Conservation (phyloP, 2,888 invertebrate species). For the Oasisia sp. region DNA sequence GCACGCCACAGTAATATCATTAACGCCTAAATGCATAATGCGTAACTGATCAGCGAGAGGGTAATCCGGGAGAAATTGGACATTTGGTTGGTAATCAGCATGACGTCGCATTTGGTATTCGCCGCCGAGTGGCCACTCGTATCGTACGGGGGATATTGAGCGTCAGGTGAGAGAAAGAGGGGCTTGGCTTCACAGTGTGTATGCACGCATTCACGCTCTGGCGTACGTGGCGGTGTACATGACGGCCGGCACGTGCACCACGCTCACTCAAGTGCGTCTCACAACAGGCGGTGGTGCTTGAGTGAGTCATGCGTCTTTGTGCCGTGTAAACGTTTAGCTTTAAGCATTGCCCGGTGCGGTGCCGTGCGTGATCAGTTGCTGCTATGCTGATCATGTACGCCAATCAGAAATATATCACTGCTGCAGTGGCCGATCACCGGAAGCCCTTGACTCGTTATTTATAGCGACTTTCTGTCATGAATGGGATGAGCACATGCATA, state of each 20-base stretch:
- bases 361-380: neutral
- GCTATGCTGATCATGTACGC: neutral
- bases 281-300: neutral
- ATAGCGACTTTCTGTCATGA: neutral
- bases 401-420: slow-evolving; percentile 1
- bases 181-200: neutral
- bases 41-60: no score
- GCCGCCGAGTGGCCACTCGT: neutral
- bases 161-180: neutral
- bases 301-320: neutral
- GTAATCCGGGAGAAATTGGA: neutral
- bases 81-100: neutral
- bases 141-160: neutral
- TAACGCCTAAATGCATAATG: neutral
- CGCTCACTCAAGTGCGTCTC: neutral
- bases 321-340: neutral
- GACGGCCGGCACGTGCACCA: neutral
- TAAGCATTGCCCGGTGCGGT: neutral
- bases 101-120: neutral
- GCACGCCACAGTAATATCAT: neutral
- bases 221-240: neutral
- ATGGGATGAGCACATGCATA: no score
- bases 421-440: neutral
- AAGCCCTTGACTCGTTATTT: neutral
- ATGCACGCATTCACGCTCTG: neutral